Percentiles rank a stretch among this genome's conserved stretches.
These are phyloP conservation scores for Luscinia megarhynchos DNA, from an alignment of 2,797 vertebrate genomes.

Conservation along the genomic window DNA sequence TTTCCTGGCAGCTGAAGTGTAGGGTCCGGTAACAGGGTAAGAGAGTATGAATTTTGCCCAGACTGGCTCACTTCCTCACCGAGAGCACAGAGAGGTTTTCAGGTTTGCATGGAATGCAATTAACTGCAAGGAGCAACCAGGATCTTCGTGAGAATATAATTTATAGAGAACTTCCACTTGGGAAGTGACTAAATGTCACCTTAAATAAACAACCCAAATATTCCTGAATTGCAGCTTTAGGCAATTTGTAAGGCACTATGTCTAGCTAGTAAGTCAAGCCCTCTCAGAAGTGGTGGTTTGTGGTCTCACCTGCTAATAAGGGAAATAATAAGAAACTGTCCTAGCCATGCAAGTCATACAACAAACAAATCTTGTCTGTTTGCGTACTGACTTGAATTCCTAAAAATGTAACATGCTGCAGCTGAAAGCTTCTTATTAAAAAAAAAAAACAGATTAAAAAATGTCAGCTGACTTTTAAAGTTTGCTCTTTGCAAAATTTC, in stretches of 20 bases:
- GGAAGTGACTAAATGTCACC: neutral
- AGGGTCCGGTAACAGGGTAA: neutral
- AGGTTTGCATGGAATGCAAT: neutral
- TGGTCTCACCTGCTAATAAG: neutral
- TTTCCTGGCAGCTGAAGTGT: neutral
- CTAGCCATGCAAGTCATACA: rapidly evolving
- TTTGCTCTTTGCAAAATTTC: neutral
- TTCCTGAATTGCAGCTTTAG: neutral
- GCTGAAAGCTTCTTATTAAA: neutral
- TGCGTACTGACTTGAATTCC: neutral
- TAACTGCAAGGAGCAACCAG: neutral
- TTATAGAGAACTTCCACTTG: neutral
- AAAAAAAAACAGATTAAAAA: neutral
- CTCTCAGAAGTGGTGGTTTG: neutral
- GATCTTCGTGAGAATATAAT: neutral
- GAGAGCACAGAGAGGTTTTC: neutral
- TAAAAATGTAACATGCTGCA: neutral
- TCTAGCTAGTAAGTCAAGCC: neutral
- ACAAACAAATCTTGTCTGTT: neutral
- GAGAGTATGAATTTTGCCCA: neutral
- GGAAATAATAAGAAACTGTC: neutral
- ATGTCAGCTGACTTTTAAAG: conserved; percentile 28
- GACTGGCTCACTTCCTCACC: neutral
- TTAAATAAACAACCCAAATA: neutral
- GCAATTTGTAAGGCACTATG: neutral